These are phyloP conservation scores for Chloroclystis v-ata DNA, from an alignment of 2,888 invertebrate species.

Conservation along the genomic window DNA sequence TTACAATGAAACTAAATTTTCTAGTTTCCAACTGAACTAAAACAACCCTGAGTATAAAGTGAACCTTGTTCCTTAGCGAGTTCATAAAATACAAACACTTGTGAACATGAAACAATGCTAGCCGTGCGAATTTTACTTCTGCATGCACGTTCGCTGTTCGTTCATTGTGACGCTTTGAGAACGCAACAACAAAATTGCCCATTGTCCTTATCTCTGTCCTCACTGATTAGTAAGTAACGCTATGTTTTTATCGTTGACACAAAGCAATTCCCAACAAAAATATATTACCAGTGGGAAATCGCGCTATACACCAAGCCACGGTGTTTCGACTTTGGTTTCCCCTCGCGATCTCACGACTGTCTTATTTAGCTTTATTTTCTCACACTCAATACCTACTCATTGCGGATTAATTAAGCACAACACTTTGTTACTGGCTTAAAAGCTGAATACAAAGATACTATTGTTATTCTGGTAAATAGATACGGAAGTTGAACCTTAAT, in stretches of 20 bases:
- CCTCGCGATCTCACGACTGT: constrained; percentile 56
- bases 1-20: constrained; percentile 31
- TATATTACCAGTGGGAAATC: constrained; percentile 56
- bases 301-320: constrained; percentile 45
- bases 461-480: constrained; percentile 36
- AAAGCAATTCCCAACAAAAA: constrained; percentile 63
- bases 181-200: constrained; percentile 51
- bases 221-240: constrained; percentile 64
- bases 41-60: constrained; percentile 31
- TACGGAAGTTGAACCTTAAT: constrained; percentile 41
- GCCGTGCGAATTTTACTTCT: constrained; percentile 48
- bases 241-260: constrained; percentile 59
- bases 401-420: constrained; percentile 52
- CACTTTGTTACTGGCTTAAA: constrained; percentile 38
- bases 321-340: constrained; percentile 50
- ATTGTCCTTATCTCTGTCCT: constrained; percentile 66
- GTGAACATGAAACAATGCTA: constrained; percentile 24
- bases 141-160: constrained; percentile 36
- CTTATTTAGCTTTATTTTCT: constrained; percentile 59
- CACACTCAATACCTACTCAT: constrained; percentile 49
- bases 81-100: constrained; percentile 8
- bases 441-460: constrained; percentile 37
- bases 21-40: constrained; percentile 31
- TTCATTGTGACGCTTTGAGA: constrained; percentile 51
- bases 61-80: constrained; percentile 3